Base-by-base conservation (phyloP, 1,140 invertebrate genomes). In the Drosophila oshimai region DNA sequence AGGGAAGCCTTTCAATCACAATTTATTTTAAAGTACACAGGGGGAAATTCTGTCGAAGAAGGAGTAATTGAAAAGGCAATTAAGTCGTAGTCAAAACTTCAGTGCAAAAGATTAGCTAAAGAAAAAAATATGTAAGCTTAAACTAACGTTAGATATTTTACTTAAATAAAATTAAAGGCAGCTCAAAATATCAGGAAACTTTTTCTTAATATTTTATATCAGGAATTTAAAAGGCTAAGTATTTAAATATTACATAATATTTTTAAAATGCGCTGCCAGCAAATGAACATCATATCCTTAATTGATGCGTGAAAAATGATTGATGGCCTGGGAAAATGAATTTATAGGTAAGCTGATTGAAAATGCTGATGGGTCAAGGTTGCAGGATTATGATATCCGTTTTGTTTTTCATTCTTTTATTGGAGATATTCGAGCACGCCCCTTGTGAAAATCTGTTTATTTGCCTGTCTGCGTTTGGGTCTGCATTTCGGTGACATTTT, bases 401-500 rank as follows among this genome's bases (percentile, higher is more conserved):
- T 61, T 44, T 13, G 20, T 31, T 50, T 65, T 12, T 7, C 20
- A 24, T 24, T 54, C 17, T 29, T 29, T 12, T n/a, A n/a, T 18
- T 24, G 4, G 18, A 6, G 51, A 22, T 20, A 12, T 22, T 12
- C 6, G n/a, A 26, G 31, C 34, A 50, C 42, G 62, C 62, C 58
- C 36, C 54, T n/a, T 26, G 3, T 9, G 13, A 29, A 45, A 34
- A 60, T 65, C 77, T 74, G 60, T 72, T 78, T 84, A 72, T 74
- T 64, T 84, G 44, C 60, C 37, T 20, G 15, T 49, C 70, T 49
- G 18, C 24, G 15, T 69, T 13, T 37, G 42, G 36, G 71, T 86
- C 81, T 87, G 81, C 75, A 72, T 80, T 87, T 79, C 45, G 80
- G 70, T 86, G 80, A 86, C 80, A 80, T 80, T 86, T 86, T 86